A percentile compares a stretch with the other conserved stretches of the same genome.
Conservation (phyloP, 2,113 vertebrate species). For the Puma concolor region DNA sequence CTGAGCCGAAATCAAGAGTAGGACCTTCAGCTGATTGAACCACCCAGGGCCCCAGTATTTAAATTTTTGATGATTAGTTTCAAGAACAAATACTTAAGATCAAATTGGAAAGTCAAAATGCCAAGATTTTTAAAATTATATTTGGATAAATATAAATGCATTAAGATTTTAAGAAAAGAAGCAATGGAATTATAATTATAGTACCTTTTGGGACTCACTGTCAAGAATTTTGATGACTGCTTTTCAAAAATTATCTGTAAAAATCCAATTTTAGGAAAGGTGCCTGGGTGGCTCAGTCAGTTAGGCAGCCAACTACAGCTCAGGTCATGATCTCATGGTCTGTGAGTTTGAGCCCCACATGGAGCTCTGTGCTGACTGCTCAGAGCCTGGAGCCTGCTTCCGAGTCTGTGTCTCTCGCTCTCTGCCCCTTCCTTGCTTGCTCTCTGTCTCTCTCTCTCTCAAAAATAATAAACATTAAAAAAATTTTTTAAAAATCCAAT, state of each 20-base stretch:
- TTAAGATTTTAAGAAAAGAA: slow-evolving; percentile 15
- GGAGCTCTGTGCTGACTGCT: too few relatives aligned
- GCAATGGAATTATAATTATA: not conserved
- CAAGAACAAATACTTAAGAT: not conserved
- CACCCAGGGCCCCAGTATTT: not conserved
- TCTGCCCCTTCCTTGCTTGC: too few relatives aligned
- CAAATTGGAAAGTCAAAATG: not conserved
- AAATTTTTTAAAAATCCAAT: not conserved
- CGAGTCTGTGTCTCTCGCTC: too few relatives aligned
- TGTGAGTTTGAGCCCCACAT: too few relatives aligned
- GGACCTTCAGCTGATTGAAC: too few relatives aligned
- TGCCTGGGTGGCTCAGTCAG: too few relatives aligned
- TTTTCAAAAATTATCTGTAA: not conserved
- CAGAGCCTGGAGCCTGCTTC: too few relatives aligned
- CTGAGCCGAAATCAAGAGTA: too few relatives aligned
- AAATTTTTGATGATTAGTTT: slow-evolving; percentile 22
- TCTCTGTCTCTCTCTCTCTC: too few relatives aligned
- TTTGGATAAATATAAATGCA: not conserved
- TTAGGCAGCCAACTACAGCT: too few relatives aligned
- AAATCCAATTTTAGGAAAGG: not conserved
- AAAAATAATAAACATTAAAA: too few relatives aligned
- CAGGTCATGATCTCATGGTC: too few relatives aligned
- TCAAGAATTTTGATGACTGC: not conserved
- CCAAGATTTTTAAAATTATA: not conserved
- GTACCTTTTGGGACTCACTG: not conserved